Conservation (phyloP, 1,140 invertebrate species). For the Pissodes strobi region DNA sequence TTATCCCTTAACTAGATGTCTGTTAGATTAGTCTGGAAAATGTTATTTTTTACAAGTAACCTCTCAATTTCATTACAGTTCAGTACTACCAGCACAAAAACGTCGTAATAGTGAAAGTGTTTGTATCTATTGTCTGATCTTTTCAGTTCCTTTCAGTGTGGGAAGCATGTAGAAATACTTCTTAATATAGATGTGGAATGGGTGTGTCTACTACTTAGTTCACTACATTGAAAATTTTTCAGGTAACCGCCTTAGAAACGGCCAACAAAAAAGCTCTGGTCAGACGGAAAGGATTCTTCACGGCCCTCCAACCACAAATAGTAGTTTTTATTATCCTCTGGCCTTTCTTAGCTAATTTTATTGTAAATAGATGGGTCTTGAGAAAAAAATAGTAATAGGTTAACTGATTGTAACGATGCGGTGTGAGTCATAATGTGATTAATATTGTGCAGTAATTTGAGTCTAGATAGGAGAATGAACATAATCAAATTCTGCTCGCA, state of each 20-base stretch:
- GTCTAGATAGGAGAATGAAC: not conserved
- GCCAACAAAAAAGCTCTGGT: conserved; percentile 2
- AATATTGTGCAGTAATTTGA: not conserved
- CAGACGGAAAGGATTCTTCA: conserved; percentile 33
- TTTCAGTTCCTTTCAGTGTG: too few relatives aligned
- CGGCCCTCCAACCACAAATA: conserved; percentile 58
- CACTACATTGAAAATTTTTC: conserved; percentile 23
- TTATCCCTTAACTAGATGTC: not conserved
- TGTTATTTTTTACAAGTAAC: too few relatives aligned
- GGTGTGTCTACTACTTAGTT: too few relatives aligned
- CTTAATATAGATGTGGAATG: too few relatives aligned
- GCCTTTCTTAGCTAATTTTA: conserved; percentile 62
- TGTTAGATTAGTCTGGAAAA: too few relatives aligned
- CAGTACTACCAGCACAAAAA: too few relatives aligned
- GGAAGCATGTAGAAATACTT: too few relatives aligned
- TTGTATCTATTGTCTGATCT: too few relatives aligned
- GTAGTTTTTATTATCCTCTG: conserved; percentile 62
- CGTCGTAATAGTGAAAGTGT: too few relatives aligned
- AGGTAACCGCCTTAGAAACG: conserved; percentile 27
- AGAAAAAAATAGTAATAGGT: conserved; percentile 5
- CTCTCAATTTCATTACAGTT: too few relatives aligned
- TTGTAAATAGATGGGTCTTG: conserved; percentile 49
- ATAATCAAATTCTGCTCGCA: too few relatives aligned
- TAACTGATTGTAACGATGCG: not conserved
- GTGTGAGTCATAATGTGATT: conserved; percentile 9